Evolutionary conservation across 2,888 invertebrate genomes (phyloP).

Genomic region (Lottia scabra): DNA sequence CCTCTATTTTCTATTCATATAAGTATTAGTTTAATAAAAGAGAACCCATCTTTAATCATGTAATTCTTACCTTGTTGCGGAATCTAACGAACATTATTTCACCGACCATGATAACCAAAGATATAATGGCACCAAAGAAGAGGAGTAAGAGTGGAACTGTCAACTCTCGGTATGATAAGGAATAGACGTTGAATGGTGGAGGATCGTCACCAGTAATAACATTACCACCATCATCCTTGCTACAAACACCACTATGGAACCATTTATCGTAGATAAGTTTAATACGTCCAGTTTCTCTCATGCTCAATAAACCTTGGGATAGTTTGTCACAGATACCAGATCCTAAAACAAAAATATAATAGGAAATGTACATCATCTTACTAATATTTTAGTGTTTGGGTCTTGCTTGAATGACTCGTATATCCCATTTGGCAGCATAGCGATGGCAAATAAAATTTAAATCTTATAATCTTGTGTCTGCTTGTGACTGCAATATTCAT

Average conservation of each 20-base stretch:
- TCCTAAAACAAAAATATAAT: background rate
- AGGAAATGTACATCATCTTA: too few species aligned
- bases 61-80: background rate
- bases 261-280: background rate
- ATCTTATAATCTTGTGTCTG: too few species aligned
- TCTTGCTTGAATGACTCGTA: too few species aligned
- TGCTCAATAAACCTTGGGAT: background rate
- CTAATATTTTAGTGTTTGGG: too few species aligned
- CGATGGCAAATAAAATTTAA: too few species aligned
- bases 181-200: constrained; percentile 30
- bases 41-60: too few species aligned
- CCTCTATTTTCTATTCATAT: too few species aligned
- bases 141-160: constrained; percentile 34
- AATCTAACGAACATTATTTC: constrained; percentile 4
- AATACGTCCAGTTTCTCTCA: background rate
- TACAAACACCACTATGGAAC: constrained; percentile 7
- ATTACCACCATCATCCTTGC: background rate
- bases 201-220: constrained; percentile 18
- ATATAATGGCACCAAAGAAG: constrained; percentile 32
- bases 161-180: constrained; percentile 34
- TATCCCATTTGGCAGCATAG: too few species aligned
- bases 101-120: constrained; percentile 12
- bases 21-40: too few species aligned
- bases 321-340: background rate
- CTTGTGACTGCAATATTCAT: too few species aligned